Conservation (phyloP, 2,113 vertebrate genomes). For the Ammodytes dubius region DNA sequence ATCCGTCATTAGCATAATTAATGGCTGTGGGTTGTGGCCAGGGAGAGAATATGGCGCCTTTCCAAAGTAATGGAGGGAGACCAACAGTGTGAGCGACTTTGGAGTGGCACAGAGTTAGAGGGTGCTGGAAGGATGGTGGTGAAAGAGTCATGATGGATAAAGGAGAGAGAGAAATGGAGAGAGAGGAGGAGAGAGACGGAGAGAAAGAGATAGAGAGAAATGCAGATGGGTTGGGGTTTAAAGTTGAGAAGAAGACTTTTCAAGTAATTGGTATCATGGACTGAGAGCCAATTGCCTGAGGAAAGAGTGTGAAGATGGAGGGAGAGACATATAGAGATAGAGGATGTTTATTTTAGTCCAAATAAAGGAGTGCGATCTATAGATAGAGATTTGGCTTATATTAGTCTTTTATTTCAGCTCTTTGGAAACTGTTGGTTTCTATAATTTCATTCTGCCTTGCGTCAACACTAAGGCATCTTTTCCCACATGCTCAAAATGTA, state of each 20-base stretch:
- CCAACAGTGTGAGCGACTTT: conserved; percentile 44
- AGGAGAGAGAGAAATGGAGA: conserved; percentile 28
- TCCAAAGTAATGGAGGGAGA: conserved; percentile 47
- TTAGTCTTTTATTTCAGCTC: conserved; percentile 4
- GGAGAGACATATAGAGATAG: conserved; percentile 28
- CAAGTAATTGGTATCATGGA: conserved; percentile 48
- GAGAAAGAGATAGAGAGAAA: conserved; percentile 2
- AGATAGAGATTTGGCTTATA: conserved; percentile 1
- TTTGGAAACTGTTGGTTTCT: too few species aligned
- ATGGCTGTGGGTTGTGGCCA: conserved; percentile 69
- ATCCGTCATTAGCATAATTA: conserved; percentile 81
- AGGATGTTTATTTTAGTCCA: conserved; percentile 42
- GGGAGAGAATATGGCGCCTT: conserved; percentile 53
- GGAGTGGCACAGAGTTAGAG: conserved; percentile 24
- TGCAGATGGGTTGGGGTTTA: conserved; percentile 23
- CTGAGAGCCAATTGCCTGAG: conserved; percentile 31
- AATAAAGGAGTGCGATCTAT: conserved; percentile 6
- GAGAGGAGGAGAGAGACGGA: not conserved
- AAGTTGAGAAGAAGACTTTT: conserved; percentile 24
- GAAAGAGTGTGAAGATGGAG: conserved; percentile 20
- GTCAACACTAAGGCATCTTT: not conserved
- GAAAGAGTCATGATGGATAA: conserved; percentile 29
- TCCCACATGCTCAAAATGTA: not conserved
- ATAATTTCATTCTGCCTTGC: not conserved
- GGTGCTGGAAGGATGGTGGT: not conserved